phyloP scores from a whole-genome alignment of 2,797 vertebrate genomes.

The Catostomus latipinnis region DNA sequence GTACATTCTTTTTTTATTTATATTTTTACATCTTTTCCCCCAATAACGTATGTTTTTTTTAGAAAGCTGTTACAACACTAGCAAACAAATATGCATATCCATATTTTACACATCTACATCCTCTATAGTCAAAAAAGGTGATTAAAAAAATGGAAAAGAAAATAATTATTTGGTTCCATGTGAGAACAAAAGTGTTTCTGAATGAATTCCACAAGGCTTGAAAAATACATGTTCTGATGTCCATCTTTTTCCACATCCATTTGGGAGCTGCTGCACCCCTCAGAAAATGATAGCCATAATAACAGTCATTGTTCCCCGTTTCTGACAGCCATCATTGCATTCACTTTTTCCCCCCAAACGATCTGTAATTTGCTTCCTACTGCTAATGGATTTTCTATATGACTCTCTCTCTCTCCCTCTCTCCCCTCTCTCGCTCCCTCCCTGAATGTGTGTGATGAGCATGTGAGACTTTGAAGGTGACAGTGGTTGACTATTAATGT shows the following conservation, averaged over 20 bases:
- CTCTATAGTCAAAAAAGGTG: too few relatives aligned
- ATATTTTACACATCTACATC: not conserved
- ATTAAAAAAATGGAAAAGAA: not conserved
- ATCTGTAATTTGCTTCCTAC: conserved; percentile 64
- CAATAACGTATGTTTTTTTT: not conserved
- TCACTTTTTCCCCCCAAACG: conserved; percentile 55
- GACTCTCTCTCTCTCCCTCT: conserved; percentile 32
- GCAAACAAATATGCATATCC: not conserved
- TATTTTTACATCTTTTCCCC: not conserved
- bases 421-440: conserved; percentile 13
- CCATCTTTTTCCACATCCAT: conserved; percentile 55
- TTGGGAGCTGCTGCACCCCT: conserved; percentile 51
- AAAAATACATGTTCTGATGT: conserved; percentile 47
- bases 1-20: not conserved
- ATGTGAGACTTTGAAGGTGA: conserved; percentile 56
- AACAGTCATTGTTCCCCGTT: conserved; percentile 64
- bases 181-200: conserved; percentile 15
- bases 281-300: conserved; percentile 61
- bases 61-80: conserved; percentile 2
- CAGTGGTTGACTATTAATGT: conserved; percentile 59
- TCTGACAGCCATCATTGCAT: conserved; percentile 65
- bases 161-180: not conserved
- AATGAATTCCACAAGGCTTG: conserved; percentile 49
- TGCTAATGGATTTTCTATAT: conserved; percentile 65
- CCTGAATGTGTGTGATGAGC: conserved; percentile 55